phyloP scores from a whole-genome alignment of 1,140 invertebrate species.

The Anoplophora glabripennis region DNA sequence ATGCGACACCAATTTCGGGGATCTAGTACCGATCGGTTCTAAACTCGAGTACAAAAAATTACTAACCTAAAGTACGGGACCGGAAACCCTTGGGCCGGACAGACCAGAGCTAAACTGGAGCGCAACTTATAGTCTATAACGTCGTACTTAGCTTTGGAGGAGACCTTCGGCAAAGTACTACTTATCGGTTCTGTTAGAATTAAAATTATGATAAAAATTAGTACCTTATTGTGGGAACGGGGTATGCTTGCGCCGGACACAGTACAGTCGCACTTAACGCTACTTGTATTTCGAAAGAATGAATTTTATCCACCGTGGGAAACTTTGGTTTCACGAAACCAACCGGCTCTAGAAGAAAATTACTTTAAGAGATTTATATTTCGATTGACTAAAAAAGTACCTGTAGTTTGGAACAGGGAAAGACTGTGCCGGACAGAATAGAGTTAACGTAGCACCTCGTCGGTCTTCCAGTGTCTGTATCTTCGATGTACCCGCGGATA shows the following conservation, averaged over 20 bases:
- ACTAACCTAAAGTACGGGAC: conserved; percentile 64
- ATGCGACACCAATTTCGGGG: conserved; percentile 64
- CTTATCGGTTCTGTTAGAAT: conserved; percentile 62
- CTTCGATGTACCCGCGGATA: conserved; percentile 53
- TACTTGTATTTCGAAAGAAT: conserved; percentile 45
- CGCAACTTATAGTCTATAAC: conserved; percentile 34
- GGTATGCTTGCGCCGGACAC: conserved; percentile 61
- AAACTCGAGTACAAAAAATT: conserved; percentile 36
- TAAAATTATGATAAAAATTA: conserved; percentile 35
- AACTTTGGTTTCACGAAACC: conserved; percentile 59
- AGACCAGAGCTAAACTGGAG: conserved; percentile 51
- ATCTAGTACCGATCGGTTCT: conserved; percentile 71
- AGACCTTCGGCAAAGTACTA: conserved; percentile 67
- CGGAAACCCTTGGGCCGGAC: conserved; percentile 68
- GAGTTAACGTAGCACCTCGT: conserved; percentile 28
- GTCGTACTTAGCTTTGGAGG: conserved; percentile 42
- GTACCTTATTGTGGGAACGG: conserved; percentile 55
- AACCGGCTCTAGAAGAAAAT: conserved; percentile 55
- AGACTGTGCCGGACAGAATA: conserved; percentile 64
- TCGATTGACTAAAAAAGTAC: conserved; percentile 43
- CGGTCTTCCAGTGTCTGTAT: conserved; percentile 38
- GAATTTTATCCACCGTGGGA: conserved; percentile 45
- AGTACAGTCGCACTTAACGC: conserved; percentile 51
- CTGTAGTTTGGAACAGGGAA: conserved; percentile 65
- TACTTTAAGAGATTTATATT: conserved; percentile 4